Percentiles rank a stretch among this genome's conserved stretches.
phyloP scores from a whole-genome alignment of 1,140 invertebrate genomes.

The Aphelenchoides besseyi region DNA sequence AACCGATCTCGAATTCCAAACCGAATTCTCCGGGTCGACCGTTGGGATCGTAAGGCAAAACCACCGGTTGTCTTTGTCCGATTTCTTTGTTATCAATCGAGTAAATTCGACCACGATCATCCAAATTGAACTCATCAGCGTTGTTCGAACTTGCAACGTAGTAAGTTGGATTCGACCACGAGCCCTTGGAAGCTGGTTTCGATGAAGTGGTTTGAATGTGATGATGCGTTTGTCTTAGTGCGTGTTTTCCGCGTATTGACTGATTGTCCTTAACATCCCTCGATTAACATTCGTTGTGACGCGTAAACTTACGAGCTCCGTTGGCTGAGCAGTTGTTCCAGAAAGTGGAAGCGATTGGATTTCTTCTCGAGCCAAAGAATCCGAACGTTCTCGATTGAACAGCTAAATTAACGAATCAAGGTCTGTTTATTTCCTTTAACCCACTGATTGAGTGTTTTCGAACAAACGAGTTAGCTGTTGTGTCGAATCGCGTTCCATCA shows the following conservation, averaged over 20 bases:
- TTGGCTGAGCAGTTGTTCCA: background rate
- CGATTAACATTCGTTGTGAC: too few species aligned
- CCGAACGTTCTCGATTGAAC: background rate
- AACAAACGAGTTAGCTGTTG: background rate
- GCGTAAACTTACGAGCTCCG: background rate
- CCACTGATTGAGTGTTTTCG: background rate
- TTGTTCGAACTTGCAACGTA: background rate
- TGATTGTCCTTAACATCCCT: background rate
- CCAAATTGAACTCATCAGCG: background rate
- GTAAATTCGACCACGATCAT: background rate
- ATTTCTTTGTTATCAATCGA: background rate
- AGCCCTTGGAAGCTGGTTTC: background rate
- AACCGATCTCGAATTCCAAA: background rate
- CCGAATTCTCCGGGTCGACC: background rate
- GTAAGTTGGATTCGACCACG: background rate
- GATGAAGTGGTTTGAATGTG: background rate
- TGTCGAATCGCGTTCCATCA: background rate
- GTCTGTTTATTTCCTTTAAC: background rate
- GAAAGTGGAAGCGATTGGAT: background rate
- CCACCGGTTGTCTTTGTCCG: background rate
- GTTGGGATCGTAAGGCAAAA: background rate
- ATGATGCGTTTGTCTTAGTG: background rate
- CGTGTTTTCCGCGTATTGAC: background rate
- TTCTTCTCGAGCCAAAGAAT: background rate
- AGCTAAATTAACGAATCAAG: background rate